These are phyloP conservation scores for Cynocephalus volans DNA, from an alignment of 2,113 vertebrate genomes.

Conservation along the genomic window DNA sequence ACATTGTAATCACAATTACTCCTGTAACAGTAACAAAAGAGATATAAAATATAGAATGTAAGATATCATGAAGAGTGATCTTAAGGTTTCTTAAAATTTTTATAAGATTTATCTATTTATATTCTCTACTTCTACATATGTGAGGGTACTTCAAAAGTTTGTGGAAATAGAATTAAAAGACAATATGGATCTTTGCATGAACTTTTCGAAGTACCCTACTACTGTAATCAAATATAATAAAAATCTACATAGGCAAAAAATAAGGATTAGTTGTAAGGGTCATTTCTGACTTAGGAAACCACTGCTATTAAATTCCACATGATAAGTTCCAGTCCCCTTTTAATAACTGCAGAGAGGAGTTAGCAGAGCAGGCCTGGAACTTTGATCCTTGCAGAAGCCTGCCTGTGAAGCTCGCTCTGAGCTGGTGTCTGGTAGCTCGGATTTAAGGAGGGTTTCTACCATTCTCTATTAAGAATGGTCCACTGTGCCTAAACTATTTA, in stretches of 20 bases:
- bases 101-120: neutral
- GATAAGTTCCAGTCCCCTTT: neutral
- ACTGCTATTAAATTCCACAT: neutral
- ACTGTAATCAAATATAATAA: neutral
- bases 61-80: neutral
- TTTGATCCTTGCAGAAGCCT: accelerated
- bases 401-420: neutral
- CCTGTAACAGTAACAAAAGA: neutral
- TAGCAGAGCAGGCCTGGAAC: accelerated
- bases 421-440: neutral
- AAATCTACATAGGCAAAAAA: neutral
- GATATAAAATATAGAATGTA: neutral
- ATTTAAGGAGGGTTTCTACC: neutral
- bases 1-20: neutral
- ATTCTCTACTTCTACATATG: neutral
- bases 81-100: neutral
- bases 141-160: no score
- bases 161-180: no score
- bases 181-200: no score
- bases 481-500: neutral
- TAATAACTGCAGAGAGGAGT: neutral
- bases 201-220: no score
- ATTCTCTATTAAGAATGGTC: no score
- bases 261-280: neutral
- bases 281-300: neutral